Conservation (phyloP, 1,140 invertebrate genomes). For the Galendromus occidentalis region DNA sequence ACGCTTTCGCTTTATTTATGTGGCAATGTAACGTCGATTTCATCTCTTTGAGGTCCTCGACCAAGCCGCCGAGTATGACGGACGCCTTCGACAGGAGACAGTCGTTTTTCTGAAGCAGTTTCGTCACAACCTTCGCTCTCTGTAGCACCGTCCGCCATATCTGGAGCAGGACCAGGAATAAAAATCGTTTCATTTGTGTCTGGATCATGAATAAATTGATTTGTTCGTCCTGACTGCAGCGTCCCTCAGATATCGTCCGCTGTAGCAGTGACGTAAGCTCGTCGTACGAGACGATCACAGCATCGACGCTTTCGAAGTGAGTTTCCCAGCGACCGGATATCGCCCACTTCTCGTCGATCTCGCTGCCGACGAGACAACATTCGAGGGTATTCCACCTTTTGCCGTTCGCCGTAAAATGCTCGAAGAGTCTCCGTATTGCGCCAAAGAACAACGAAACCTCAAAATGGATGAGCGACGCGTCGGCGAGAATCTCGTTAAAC, state of each 20-base stretch:
- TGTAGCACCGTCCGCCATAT: background rate
- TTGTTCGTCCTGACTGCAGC: background rate
- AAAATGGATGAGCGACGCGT: background rate
- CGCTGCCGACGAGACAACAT: background rate
- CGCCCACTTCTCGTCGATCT: background rate
- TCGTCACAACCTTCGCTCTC: background rate
- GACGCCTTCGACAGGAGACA: constrained; percentile 2
- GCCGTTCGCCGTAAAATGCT: background rate
- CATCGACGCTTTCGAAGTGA: background rate
- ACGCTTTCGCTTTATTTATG: constrained; percentile 7
- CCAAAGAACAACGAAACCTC: background rate
- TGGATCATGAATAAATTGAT: background rate
- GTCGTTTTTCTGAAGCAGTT: constrained; percentile 5
- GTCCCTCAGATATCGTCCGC: background rate
- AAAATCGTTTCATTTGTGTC: constrained; percentile 8
- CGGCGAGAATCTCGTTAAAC: background rate
- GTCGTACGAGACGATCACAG: background rate
- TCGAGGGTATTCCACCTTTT: constrained; percentile 5
- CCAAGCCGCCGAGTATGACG: background rate
- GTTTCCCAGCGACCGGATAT: background rate
- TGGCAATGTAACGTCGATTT: constrained; percentile 2
- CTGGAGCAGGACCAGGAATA: background rate
- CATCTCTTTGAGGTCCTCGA: constrained; percentile 5
- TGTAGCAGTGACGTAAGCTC: background rate
- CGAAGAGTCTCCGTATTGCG: background rate